These are phyloP conservation scores for Ceriagrion tenellum DNA, from an alignment of 2,888 invertebrate species.

Conservation along the genomic window DNA sequence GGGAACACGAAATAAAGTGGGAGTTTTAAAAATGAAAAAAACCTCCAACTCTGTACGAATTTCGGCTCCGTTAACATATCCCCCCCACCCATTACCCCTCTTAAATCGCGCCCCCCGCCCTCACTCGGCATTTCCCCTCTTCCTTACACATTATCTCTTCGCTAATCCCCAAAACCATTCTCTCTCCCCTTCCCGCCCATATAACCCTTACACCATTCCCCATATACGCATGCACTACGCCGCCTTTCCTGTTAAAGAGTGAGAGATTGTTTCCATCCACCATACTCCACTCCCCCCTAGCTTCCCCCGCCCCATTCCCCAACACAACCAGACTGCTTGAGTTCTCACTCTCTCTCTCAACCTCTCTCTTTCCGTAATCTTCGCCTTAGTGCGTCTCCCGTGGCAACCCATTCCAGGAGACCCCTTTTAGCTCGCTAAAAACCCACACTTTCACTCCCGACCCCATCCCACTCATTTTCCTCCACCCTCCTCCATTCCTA, in stretches of 20 bases:
- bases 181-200: background rate
- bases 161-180: constrained; percentile 27
- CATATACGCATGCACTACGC: too few relatives aligned
- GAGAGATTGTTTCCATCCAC: too few relatives aligned
- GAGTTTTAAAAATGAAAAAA: background rate
- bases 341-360: too few relatives aligned
- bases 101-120: background rate
- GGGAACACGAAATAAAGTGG: background rate
- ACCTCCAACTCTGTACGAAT: background rate
- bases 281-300: background rate
- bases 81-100: background rate
- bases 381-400: constrained; percentile 53
- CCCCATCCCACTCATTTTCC: too few relatives aligned
- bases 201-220: background rate
- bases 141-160: background rate
- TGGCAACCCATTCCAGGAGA: constrained; percentile 19
- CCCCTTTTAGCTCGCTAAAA: constrained; percentile 44
- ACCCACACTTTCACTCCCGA: constrained; percentile 33
- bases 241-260: too few relatives aligned
- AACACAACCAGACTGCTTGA: too few relatives aligned
- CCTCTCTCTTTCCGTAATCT: constrained; percentile 34
- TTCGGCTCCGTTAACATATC: background rate
- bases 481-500: too few relatives aligned
- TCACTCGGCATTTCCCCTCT: background rate
- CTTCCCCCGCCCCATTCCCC: too few relatives aligned